A percentile compares a stretch with the other conserved stretches of the same genome.
Evolutionary conservation across 92 coral and sea anemone genomes (phyloP).

Genomic region (Porites evermanni): DNA sequence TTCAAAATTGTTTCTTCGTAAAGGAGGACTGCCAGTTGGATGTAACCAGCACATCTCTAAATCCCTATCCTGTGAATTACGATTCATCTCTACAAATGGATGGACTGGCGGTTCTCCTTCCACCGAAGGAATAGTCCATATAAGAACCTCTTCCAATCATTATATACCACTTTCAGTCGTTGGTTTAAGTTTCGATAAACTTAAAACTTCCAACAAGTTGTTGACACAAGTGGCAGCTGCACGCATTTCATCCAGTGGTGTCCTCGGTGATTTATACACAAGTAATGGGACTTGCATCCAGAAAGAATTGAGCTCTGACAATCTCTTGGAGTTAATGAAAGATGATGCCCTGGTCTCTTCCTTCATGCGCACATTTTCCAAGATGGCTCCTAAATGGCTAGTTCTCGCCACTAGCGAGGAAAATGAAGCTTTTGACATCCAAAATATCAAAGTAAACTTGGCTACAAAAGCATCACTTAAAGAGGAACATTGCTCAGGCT

Average conservation of each 20-base stretch:
- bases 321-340: conserved; percentile 43
- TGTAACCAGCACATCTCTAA: conserved; percentile 19
- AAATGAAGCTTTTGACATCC: conserved; percentile 43
- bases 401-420: conserved; percentile 5
- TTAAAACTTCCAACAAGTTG: not conserved
- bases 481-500: conserved; percentile 33
- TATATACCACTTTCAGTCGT: conserved; percentile 49
- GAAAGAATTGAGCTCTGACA: not conserved
- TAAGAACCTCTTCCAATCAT: not conserved
- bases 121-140: conserved; percentile 55
- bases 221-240: conserved; percentile 18
- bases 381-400: conserved; percentile 60
- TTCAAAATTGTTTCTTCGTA: conserved; percentile 27
- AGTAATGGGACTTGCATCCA: conserved; percentile 9
- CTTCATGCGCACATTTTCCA: conserved; percentile 39
- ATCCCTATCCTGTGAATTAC: conserved; percentile 22
- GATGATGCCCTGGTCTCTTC: conserved; percentile 42
- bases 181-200: conserved; percentile 36
- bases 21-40: conserved; percentile 50
- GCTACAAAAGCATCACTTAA: not conserved
- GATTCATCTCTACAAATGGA: conserved; percentile 40
- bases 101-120: conserved; percentile 37
- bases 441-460: conserved; percentile 43
- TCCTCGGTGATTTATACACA: not conserved
- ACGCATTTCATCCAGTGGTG: not conserved